phyloP scores from a whole-genome alignment of 2,888 invertebrate genomes.

The Drymonia ruficornis region DNA sequence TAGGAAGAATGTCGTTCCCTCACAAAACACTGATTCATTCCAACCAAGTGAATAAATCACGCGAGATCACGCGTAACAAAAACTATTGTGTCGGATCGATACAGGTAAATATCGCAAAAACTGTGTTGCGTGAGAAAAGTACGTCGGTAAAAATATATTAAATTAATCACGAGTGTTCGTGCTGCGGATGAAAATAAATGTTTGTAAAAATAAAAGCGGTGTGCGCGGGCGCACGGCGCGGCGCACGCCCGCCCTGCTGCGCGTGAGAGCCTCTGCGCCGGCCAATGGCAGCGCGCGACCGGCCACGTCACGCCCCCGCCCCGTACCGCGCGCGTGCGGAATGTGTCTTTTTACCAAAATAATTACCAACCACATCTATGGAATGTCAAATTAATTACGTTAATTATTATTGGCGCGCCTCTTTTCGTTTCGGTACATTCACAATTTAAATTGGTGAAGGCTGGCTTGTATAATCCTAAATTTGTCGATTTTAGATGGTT shows the following conservation, averaged over 20 bases:
- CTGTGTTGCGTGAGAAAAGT: constrained; percentile 66
- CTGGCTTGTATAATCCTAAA: constrained; percentile 15
- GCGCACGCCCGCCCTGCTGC: constrained; percentile 48
- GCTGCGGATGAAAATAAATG: constrained; percentile 56
- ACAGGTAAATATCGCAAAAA: constrained; percentile 58
- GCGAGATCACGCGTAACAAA: constrained; percentile 40
- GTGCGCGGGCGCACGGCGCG: constrained; percentile 42
- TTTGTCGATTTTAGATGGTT: constrained; percentile 12
- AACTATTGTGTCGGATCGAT: constrained; percentile 42
- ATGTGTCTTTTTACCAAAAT: constrained; percentile 61
- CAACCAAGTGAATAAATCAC: constrained; percentile 35
- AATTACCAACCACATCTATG: constrained; percentile 52
- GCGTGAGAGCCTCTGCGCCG: constrained; percentile 41
- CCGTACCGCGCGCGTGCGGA: constrained; percentile 34
- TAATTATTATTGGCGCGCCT: constrained; percentile 59
- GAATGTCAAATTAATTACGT: constrained; percentile 69
- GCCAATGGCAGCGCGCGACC: constrained; percentile 53
- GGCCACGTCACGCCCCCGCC: constrained; percentile 50
- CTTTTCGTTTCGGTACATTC: constrained; percentile 35
- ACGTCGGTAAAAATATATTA: constrained; percentile 72
- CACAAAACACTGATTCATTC: constrained; percentile 26
- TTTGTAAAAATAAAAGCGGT: constrained; percentile 54
- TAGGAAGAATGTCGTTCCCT: constrained; percentile 25
- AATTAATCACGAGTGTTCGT: constrained; percentile 76
- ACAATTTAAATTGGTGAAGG: constrained; percentile 52